These are phyloP conservation scores for Manis crassicaudata DNA, from an alignment of 2,797 vertebrate genomes.

Conservation along the genomic window DNA sequence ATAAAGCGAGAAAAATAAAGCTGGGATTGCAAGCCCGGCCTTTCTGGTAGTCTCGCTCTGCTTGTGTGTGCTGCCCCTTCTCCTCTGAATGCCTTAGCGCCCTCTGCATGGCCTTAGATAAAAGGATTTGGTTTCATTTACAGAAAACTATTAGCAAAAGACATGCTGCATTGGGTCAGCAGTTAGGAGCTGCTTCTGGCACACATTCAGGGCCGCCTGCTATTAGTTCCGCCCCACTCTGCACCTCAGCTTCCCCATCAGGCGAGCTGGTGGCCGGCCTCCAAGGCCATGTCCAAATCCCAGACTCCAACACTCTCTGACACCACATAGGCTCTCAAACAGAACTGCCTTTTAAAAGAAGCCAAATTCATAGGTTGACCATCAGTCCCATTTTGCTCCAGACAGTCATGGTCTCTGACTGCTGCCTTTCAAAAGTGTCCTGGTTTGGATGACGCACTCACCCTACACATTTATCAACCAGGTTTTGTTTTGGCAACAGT, in stretches of 20 bases:
- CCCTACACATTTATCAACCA: background rate
- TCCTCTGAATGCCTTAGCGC: background rate
- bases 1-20: slow-evolving; percentile 9
- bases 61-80: background rate
- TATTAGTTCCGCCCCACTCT: background rate
- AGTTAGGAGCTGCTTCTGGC: background rate
- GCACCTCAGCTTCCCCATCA: background rate
- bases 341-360: background rate
- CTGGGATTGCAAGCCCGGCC: background rate
- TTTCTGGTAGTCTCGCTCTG: background rate
- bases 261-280: background rate
- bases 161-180: background rate
- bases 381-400: background rate
- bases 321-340: background rate
- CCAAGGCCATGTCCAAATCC: background rate
- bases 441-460: background rate
- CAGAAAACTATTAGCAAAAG: background rate
- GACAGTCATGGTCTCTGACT: background rate
- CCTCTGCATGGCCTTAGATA: background rate
- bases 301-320: background rate
- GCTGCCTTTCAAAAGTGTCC: background rate
- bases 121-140: background rate
- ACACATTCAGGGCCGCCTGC: background rate
- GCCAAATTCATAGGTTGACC: background rate
- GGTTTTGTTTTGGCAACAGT: background rate